Conservation (phyloP, 2,888 invertebrate species). For the Plagodis dolabraria region DNA sequence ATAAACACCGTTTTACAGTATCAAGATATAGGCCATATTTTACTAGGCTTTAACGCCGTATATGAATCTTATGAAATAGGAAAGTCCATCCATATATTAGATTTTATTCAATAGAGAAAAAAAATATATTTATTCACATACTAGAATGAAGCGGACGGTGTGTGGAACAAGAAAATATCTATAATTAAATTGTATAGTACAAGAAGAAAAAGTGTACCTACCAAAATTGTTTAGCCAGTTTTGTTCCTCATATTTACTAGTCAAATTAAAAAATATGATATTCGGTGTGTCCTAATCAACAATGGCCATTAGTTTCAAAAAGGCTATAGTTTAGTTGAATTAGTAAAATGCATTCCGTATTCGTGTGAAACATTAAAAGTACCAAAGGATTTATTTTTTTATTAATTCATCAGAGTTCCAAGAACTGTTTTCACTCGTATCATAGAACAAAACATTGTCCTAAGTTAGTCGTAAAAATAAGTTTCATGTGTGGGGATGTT, state of each 20-base stretch:
- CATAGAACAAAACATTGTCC: constrained; percentile 4
- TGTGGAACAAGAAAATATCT: too few relatives aligned
- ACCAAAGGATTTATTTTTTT: constrained; percentile 22
- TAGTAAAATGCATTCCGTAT: constrained; percentile 19
- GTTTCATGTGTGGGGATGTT: constrained; percentile 1
- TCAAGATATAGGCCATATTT: constrained; percentile 1
- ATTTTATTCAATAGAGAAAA: not conserved
- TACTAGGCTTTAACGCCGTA: not conserved
- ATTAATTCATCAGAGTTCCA: constrained; percentile 28
- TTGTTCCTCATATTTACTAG: constrained; percentile 14
- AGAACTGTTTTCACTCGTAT: constrained; percentile 19
- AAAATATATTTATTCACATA: not conserved
- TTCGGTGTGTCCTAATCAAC: not conserved
- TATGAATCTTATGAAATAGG: too few relatives aligned
- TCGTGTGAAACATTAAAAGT: constrained; percentile 11
- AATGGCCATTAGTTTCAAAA: not conserved
- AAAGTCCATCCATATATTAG: not conserved
- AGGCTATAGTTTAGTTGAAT: constrained; percentile 3
- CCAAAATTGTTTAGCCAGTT: not conserved
- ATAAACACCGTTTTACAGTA: not conserved
- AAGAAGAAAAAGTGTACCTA: too few relatives aligned
- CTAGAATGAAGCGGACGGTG: not conserved
- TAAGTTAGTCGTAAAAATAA: constrained; percentile 7
- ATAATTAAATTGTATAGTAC: too few relatives aligned
- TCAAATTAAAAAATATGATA: constrained; percentile 4